A percentile compares a stretch with the other conserved stretches of the same genome.
phyloP scores from a whole-genome alignment of 2,113 vertebrate species.

The Carassius auratus region DNA sequence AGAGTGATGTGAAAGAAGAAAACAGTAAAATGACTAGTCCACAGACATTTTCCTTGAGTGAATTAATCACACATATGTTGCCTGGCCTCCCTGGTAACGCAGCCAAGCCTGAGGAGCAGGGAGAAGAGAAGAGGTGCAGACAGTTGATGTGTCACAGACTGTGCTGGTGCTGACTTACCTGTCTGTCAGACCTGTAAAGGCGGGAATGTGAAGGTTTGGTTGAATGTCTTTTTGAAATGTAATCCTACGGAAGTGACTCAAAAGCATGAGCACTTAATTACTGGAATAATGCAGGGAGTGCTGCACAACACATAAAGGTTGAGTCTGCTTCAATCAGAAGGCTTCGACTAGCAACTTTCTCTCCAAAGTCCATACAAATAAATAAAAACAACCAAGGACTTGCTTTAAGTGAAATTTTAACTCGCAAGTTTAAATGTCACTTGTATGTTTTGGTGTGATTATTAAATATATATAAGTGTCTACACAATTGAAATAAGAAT shows the following conservation, averaged over 20 bases:
- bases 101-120: background rate
- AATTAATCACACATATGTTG: slow-evolving; percentile 14
- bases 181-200: slow-evolving; percentile 34
- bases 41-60: background rate
- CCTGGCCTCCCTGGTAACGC: slow-evolving; percentile 1
- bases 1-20: background rate
- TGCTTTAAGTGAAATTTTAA: background rate
- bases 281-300: slow-evolving; percentile 37
- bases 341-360: background rate
- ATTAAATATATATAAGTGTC: background rate
- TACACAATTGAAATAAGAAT: background rate
- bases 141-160: slow-evolving; percentile 42
- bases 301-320: background rate
- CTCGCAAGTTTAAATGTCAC: background rate
- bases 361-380: background rate
- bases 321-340: background rate
- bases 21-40: background rate
- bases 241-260: slow-evolving; percentile 48
- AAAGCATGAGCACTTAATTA: slow-evolving; percentile 16
- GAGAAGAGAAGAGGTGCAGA: background rate
- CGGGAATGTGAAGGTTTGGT: slow-evolving; percentile 34
- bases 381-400: background rate
- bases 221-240: slow-evolving; percentile 1
- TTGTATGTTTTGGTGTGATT: background rate
- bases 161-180: slow-evolving; percentile 34